phyloP scores from a whole-genome alignment of 30 jellyfish, hydroid and myxozoan genomes.

The Pelagia noctiluca region DNA sequence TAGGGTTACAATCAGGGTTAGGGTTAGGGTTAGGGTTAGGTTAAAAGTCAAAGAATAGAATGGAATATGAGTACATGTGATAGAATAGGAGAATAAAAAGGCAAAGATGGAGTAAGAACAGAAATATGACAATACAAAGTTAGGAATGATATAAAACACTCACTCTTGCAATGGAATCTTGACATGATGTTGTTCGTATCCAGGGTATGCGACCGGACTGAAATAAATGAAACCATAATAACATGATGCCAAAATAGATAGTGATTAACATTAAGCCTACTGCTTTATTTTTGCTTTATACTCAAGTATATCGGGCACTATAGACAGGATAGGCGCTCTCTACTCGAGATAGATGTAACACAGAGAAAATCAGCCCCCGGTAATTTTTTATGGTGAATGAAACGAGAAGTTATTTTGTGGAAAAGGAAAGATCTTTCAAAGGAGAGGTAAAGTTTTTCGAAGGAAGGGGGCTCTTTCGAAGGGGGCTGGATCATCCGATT shows the following conservation, averaged over 20 bases:
- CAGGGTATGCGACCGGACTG: constrained; percentile 46
- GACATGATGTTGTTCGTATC: constrained; percentile 62
- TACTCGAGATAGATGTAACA: background rate
- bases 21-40: no score
- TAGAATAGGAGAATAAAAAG: background rate
- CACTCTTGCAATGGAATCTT: constrained; percentile 69
- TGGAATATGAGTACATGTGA: background rate
- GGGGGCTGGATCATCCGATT: no score
- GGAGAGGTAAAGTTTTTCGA: no score
- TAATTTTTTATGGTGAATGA: background rate
- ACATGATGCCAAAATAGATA: background rate
- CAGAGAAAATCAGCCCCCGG: background rate
- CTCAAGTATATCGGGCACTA: background rate
- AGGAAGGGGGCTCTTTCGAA: no score
- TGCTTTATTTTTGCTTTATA: no score
- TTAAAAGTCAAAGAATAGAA: background rate
- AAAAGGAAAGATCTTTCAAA: no score
- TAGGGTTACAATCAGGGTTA: background rate
- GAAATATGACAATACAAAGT: background rate
- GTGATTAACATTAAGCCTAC: background rate
- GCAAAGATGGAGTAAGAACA: background rate
- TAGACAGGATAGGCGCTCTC: background rate
- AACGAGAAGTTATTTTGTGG: background rate
- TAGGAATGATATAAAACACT: constrained; percentile 11
- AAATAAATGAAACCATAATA: background rate